Evolutionary conservation across 30 jellyfish, hydroid and myxozoan species (phyloP), one percentile per base, ranked within the genome.

Genomic region (Nemopilema nomurai): DNA sequence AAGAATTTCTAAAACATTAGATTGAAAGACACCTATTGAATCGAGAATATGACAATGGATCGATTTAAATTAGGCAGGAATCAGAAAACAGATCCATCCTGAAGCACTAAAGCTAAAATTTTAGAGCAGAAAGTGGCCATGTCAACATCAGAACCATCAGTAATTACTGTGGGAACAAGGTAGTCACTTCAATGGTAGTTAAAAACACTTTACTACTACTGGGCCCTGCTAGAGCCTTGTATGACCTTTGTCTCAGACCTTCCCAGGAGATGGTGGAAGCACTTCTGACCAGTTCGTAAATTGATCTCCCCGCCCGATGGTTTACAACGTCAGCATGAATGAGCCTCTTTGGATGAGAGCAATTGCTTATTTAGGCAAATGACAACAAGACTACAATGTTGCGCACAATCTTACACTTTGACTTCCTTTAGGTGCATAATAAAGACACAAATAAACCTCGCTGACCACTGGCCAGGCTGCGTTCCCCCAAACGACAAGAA

Each of bases 181-280:
- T n/a, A n/a, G n/a, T n/a, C n/a, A n/a, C n/a, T n/a, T n/a, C n/a
- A n/a, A n/a, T n/a, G n/a, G n/a, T n/a, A n/a, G n/a, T n/a, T n/a
- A n/a, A n/a, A n/a, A n/a, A 87, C 90, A 87, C 89, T 90, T 62
- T 87, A 0, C 78, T 87, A 87, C 71, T 68, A 63, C 84, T 80
- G 87, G 72, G 81, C 85, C 96, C 96, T 87, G 90, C 96, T 87
- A 77, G 96, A n/a, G 74, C 90, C 49, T 87, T 76, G 68, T 3
- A 28, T 29, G 86, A 67, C 96, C 96, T 78, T 79, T 72, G 91
- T 87, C 96, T 87, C 96, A 87, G 96, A 87, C 96, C 96, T 87
- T 87, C 96, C 96, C 96, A 79, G 96, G 96, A 87, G 96, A 72
- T 29, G 4, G 24, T 24, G 85, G 51, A 80, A 57, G 80, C 62